These are phyloP conservation scores for Halcyon leucocephala DNA, from an alignment of 2,797 vertebrate species.

Conservation along the genomic window DNA sequence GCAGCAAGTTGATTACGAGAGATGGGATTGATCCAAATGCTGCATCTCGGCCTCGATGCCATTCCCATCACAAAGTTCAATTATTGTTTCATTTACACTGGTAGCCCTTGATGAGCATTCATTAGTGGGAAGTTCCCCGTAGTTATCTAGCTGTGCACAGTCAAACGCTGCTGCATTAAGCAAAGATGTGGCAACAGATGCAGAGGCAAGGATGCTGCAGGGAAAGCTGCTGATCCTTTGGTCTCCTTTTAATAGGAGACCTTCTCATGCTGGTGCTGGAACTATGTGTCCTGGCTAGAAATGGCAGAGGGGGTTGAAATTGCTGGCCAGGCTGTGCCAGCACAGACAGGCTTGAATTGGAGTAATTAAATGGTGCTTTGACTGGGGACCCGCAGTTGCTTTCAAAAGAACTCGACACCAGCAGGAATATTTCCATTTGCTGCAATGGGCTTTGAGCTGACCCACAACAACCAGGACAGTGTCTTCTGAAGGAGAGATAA, in stretches of 20 bases:
- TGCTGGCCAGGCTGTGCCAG: neutral
- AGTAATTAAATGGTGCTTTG: neutral
- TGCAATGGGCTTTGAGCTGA: neutral
- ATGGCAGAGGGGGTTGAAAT: neutral
- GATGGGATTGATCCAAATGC: neutral
- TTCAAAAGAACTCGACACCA: neutral
- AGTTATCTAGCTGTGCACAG: constrained; percentile 26
- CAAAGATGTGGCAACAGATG: constrained; percentile 21
- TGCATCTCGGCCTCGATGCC: neutral
- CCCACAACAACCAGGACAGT: neutral
- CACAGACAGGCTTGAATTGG: fast-evolving
- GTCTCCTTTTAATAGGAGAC: neutral
- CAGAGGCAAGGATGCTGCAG: neutral
- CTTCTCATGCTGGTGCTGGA: neutral
- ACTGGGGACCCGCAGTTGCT: neutral
- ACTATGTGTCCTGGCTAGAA: neutral
- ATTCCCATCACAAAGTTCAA: constrained; percentile 35
- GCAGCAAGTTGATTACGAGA: neutral
- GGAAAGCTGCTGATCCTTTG: neutral
- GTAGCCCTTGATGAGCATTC: constrained; percentile 25
- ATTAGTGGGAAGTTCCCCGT: neutral
- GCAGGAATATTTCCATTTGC: neutral
- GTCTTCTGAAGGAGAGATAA: neutral
- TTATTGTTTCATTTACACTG: constrained; percentile 36
- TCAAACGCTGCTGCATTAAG: neutral